phyloP scores from a whole-genome alignment of 2,888 invertebrate species.

The Desoria tigrina region DNA sequence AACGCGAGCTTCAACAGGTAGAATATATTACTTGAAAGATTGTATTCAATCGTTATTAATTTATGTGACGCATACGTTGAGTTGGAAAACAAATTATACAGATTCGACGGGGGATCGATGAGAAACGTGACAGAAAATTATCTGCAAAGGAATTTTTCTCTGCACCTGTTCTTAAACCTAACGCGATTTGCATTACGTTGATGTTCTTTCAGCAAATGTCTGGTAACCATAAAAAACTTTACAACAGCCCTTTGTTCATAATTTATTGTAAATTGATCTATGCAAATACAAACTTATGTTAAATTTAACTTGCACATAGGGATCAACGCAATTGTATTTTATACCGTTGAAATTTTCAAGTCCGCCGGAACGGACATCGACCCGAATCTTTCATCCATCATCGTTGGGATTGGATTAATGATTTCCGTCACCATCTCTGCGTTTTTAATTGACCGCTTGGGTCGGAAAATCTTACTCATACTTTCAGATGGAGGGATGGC shows the following conservation, averaged over 20 bases:
- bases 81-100: no score
- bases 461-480: constrained; percentile 75
- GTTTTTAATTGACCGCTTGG: constrained; percentile 75
- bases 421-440: constrained; percentile 61
- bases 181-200: constrained; percentile 72
- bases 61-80: no score
- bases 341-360: constrained; percentile 70
- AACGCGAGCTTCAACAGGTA: constrained; percentile 65
- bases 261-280: constrained; percentile 54
- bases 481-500: constrained; percentile 75
- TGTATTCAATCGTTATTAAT: no score
- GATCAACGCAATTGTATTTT: constrained; percentile 74
- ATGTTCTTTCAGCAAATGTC: constrained; percentile 80
- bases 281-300: no score
- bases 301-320: neutral
- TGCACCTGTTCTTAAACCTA: constrained; percentile 61
- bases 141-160: constrained; percentile 17
- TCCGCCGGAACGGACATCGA: constrained; percentile 65
- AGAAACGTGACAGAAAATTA: neutral
- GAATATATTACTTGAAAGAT: neutral
- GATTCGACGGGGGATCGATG: constrained; percentile 28
- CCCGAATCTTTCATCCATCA: constrained; percentile 63
- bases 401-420: constrained; percentile 64
- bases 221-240: neutral
- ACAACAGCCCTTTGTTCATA: neutral